These are phyloP conservation scores for Delichon dasypus DNA, from an alignment of 2,797 vertebrate genomes.

Conservation along the genomic window DNA sequence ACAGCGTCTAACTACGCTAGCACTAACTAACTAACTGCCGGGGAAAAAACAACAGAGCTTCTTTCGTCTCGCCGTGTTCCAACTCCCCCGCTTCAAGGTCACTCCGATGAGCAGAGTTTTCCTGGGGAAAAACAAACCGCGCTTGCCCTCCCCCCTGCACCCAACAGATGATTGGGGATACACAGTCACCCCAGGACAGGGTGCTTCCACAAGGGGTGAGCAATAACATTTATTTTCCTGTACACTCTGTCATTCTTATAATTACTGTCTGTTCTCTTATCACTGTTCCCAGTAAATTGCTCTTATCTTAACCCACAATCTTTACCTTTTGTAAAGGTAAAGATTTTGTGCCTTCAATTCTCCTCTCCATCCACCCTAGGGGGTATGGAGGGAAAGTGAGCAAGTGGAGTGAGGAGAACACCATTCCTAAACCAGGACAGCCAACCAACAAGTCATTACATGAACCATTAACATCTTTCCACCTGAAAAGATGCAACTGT, in stretches of 20 bases:
- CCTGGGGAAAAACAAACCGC: too few species aligned
- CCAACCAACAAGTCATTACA: not conserved
- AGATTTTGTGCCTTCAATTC: not conserved
- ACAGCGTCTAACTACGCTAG: too few species aligned
- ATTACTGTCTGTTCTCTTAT: not conserved
- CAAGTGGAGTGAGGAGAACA: not conserved
- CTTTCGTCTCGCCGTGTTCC: too few species aligned
- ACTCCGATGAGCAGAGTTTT: too few species aligned
- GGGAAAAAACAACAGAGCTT: too few species aligned
- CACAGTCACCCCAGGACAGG: too few species aligned
- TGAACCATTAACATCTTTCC: not conserved
- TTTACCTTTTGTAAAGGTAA: not conserved
- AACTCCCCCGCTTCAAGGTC: too few species aligned
- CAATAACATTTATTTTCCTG: not conserved
- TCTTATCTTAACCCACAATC: not conserved
- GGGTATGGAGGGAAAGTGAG: accelerated
- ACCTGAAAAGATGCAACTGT: not conserved
- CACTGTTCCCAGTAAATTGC: not conserved
- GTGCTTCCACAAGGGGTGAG: too few species aligned
- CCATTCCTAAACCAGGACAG: not conserved
- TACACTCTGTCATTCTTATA: accelerated
- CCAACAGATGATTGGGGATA: too few species aligned
- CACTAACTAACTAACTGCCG: too few species aligned
- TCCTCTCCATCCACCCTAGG: accelerated
- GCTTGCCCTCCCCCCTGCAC: too few species aligned